Percentiles rank a stretch among this genome's conserved stretches.
Conservation (phyloP, 1,140 invertebrate species). For the Melitaea cinxia region DNA sequence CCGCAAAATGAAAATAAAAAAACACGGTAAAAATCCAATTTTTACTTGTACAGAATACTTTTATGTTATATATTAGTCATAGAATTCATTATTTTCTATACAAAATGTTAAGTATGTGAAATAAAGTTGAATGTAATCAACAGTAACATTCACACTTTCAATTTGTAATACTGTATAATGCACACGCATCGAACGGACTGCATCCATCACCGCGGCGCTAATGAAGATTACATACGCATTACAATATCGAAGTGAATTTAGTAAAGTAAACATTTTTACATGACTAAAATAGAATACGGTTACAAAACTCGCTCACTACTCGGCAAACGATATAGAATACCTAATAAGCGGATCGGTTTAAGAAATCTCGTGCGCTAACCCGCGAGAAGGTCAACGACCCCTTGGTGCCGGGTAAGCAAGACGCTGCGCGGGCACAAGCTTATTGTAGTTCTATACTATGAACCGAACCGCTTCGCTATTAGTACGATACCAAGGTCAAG, state of each 20-base stretch:
- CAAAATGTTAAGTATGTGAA: too few relatives aligned
- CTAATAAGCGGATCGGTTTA: constrained; percentile 76
- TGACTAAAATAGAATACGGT: constrained; percentile 43
- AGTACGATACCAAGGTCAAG: constrained; percentile 17
- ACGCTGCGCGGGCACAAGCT: constrained; percentile 58
- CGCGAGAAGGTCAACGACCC: constrained; percentile 62
- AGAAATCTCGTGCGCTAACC: constrained; percentile 67
- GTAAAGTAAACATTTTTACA: constrained; percentile 32
- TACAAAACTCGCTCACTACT: constrained; percentile 39
- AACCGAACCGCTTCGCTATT: constrained; percentile 11
- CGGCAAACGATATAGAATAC: constrained; percentile 62
- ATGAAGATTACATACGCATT: constrained; percentile 9
- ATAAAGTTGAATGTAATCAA: too few relatives aligned
- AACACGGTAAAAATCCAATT: too few relatives aligned
- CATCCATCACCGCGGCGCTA: neutral
- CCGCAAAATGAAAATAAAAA: too few relatives aligned
- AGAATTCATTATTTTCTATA: too few relatives aligned
- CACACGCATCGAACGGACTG: neutral
- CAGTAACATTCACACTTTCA: too few relatives aligned
- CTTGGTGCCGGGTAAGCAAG: constrained; percentile 46
- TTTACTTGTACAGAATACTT: too few relatives aligned
- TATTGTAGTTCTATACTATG: constrained; percentile 57
- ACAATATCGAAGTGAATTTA: constrained; percentile 3
- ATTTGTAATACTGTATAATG: neutral
- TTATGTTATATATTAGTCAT: too few relatives aligned